Base-by-base conservation (phyloP, 2,113 vertebrate species). In the Cercocebus atys region DNA sequence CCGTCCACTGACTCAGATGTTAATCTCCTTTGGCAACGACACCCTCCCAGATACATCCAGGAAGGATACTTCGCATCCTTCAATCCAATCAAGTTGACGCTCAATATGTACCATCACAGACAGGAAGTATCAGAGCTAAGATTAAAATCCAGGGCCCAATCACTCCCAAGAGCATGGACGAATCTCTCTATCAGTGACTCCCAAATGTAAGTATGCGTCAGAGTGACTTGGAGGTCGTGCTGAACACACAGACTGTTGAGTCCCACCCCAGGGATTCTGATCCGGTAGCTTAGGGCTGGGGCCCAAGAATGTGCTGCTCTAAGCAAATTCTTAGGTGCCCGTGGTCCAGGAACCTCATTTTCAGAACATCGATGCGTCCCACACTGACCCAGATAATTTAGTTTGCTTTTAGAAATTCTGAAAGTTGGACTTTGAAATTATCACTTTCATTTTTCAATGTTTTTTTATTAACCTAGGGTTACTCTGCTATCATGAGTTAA, bases 321-420 rank as follows among this genome's bases (percentile, higher is more conserved):
- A 9, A 9, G 20, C 16, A 3, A 25, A 23, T 10, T 20, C 47
- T 50, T 50, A 50, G 1, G 1, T 2, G 0, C 27, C 0, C 1
- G 32, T 47, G 3, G 4, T 22, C 10, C 9, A 38, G 22, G n/a
- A 2, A 13, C 30, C n/a, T 27, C 6, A 4, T 10, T 84, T 30
- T 45, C 40, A 76, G 64, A 16, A 13, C 3, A 9, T 27, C 0
- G 0, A n/a, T 16, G 1, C 7, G 2, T 38, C 40, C n/a, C 12
- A 5, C 0, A 7, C 25, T 43, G 17, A 12, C 16, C 38, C 17
- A 27, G 45, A 88, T 47, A 12, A 8, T 79, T 72, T 17, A 3
- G 38, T n/a, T 32, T 75, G 55, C 20, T 78, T 88, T 66, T 6
- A 59, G 80, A 9, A 61, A 59, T 18, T 8, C 35, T 16, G 27